phyloP scores from a whole-genome alignment of 2,888 invertebrate genomes.

The Xestia xanthographa region DNA sequence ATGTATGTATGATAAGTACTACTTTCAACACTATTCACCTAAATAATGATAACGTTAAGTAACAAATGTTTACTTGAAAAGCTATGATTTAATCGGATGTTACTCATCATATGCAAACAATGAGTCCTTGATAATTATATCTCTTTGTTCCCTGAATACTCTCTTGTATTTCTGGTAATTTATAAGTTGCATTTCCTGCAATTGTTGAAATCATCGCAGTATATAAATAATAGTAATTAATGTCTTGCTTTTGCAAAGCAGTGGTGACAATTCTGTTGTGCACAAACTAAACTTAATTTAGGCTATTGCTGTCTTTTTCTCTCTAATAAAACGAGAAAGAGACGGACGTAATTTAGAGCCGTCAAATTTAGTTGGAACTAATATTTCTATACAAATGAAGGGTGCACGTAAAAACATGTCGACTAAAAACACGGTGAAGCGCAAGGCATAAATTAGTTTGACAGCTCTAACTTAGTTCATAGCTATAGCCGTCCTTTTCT shows the following conservation, averaged over 20 bases:
- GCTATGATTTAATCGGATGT: conserved; percentile 16
- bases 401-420: too few species aligned
- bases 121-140: background rate
- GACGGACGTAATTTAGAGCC: too few species aligned
- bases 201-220: background rate
- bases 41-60: conserved; percentile 34
- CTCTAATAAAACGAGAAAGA: too few species aligned
- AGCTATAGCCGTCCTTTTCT: too few species aligned
- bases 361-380: too few species aligned
- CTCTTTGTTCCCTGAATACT: conserved; percentile 7
- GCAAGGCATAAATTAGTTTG: too few species aligned
- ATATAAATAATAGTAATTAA: background rate
- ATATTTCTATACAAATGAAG: too few species aligned
- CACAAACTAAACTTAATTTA: too few species aligned
- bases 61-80: conserved; percentile 6
- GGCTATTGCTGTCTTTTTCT: too few species aligned
- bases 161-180: background rate
- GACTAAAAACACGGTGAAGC: too few species aligned
- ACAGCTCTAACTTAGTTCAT: too few species aligned
- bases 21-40: conserved; percentile 19
- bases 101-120: conserved; percentile 23
- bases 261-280: too few species aligned
- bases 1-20: conserved; percentile 17
- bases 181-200: background rate
- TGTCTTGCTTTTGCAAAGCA: background rate